Base-by-base conservation (phyloP, 2,113 vertebrate genomes). In the Callipepla squamata region DNA sequence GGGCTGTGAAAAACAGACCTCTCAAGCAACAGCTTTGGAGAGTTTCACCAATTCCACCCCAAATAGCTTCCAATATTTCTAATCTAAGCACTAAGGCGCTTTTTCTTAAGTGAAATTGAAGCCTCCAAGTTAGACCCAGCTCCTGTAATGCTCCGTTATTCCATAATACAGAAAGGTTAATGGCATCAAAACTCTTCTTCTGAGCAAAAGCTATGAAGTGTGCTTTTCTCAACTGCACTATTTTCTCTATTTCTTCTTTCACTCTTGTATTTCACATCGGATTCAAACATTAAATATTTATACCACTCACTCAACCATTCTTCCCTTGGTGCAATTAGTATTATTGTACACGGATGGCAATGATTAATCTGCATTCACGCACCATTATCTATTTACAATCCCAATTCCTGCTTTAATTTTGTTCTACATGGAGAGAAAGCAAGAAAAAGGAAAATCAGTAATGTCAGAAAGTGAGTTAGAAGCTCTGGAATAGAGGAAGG, bases 381-480 rank as follows among this genome's bases (percentile, higher is more conserved):
- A 42, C 75, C 85, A 92, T 94, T 92, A 94, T 94, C 94, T 94
- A 80, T 96, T 95, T 95, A 94, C 95, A 93, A 87, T 67, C 95
- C 94, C 66, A 80, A 91, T 91, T 93, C 89, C 87, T 82, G 36
- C 85, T 82, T 85, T 74, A 55, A 85, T 94, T 95, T 81, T 72
- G 77, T 77, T 95, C 74, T 67, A 85, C 38, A 4, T 1, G 1
- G 68, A 80, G 59, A 77, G 59, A 61, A 57, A 65, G 40, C 32
- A 62, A 44, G 14, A 15, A 28, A 13, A 15, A 36, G 23, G 30
- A 34, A n/a, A 73, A 91, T 82, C 87, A 87, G 85, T 91, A 4
- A 50, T 21, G 22, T 82, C 89, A 87, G 38, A 82, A 93, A 90
- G 75, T 21, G 70, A 93, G 47, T 50, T 28, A 42, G 75, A 85